Conservation (phyloP, 2,888 invertebrate genomes). For the Drosophila peninsularis region DNA sequence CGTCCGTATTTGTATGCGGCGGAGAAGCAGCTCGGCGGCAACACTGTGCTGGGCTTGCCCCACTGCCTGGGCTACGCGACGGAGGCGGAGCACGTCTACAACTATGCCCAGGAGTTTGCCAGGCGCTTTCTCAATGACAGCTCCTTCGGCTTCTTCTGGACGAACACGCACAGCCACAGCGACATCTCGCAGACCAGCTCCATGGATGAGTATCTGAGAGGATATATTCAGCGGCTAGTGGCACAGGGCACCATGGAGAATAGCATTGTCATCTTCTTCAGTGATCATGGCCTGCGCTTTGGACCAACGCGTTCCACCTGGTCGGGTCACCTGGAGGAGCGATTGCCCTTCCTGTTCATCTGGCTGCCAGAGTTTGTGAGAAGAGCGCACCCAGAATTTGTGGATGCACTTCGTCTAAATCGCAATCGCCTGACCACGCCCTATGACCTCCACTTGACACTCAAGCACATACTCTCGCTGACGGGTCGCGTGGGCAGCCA, state of each 20-base stretch:
- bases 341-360: conserved; percentile 90
- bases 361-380: conserved; percentile 88
- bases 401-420: conserved; percentile 87
- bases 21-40: conserved; percentile 86
- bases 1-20: conserved; percentile 90
- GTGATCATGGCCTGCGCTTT: conserved; percentile 92
- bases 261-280: conserved; percentile 89
- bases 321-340: conserved; percentile 91
- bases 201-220: conserved; percentile 87
- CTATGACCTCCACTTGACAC: conserved; percentile 90
- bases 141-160: conserved; percentile 92
- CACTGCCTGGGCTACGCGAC: conserved; percentile 88
- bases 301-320: conserved; percentile 88
- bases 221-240: conserved; percentile 87
- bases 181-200: conserved; percentile 88
- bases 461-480: conserved; percentile 87
- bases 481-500: conserved; percentile 84
- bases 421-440: conserved; percentile 89
- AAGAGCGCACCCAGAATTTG: conserved; percentile 86
- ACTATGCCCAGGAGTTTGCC: conserved; percentile 89
- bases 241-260: conserved; percentile 87
- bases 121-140: conserved; percentile 87
- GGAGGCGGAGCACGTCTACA: conserved; percentile 88
- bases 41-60: conserved; percentile 85
- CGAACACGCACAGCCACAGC: conserved; percentile 91